Evolutionary conservation across 2,113 vertebrate genomes (phyloP).

Genomic region (Elachura formosa): DNA sequence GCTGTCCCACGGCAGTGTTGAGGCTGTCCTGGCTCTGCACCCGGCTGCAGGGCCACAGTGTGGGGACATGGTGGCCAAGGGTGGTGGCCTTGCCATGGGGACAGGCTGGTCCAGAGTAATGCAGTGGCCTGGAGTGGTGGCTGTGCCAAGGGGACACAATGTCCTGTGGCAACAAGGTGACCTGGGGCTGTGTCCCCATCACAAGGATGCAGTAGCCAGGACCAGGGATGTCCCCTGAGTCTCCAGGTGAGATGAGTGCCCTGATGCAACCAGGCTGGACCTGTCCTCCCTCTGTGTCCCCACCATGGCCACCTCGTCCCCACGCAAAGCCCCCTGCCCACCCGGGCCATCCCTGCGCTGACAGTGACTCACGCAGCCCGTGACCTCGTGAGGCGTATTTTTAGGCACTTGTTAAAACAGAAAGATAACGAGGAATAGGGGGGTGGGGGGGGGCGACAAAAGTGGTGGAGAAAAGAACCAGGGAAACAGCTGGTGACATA

Average conservation of each 20-base stretch:
- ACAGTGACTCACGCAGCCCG: neutral
- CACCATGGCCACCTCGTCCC: accelerated
- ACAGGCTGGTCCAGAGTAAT: neutral
- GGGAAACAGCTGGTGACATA: neutral
- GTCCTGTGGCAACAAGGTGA: neutral
- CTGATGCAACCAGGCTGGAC: neutral
- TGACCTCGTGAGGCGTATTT: conserved; percentile 10
- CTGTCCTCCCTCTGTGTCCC: neutral
- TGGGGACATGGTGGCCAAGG: accelerated
- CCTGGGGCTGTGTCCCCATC: neutral
- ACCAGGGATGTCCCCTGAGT: neutral
- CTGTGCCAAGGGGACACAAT: neutral
- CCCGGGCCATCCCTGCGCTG: neutral
- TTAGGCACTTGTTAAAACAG: conserved; percentile 30
- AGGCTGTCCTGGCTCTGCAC: neutral
- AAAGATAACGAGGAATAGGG: neutral
- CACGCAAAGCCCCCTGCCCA: neutral
- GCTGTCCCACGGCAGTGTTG: neutral
- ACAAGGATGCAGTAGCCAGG: neutral
- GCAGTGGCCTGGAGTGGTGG: neutral
- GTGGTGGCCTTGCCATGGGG: neutral
- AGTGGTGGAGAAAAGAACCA: neutral
- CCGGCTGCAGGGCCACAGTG: accelerated
- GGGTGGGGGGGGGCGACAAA: neutral
- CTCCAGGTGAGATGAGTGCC: accelerated